Percentiles rank a stretch among this genome's conserved stretches.
These are phyloP conservation scores for Hydrocynus forskahlii DNA, from an alignment of 2,797 vertebrate species.

Conservation along the genomic window DNA sequence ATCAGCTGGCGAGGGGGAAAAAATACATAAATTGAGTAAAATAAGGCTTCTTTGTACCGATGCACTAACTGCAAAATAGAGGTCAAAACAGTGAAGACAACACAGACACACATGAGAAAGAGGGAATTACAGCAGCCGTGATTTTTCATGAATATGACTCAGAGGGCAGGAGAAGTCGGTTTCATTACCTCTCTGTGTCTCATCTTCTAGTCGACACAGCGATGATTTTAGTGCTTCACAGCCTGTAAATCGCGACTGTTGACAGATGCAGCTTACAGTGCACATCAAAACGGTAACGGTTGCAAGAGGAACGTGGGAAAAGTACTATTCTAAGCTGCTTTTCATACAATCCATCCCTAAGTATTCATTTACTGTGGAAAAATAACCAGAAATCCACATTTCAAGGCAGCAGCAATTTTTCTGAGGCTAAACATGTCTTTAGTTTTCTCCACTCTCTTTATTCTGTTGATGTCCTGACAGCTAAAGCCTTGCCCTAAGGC, in stretches of 20 bases:
- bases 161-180: not conserved
- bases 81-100: not conserved
- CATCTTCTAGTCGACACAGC: slow-evolving; percentile 4
- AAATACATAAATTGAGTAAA: not conserved
- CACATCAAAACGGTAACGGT: not conserved
- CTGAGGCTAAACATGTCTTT: slow-evolving; percentile 5
- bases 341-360: not conserved
- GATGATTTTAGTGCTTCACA: slow-evolving; percentile 5
- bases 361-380: not conserved
- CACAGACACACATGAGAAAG: not conserved
- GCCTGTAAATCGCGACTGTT: slow-evolving; percentile 1
- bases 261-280: not conserved
- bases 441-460: slow-evolving; percentile 5
- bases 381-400: not conserved
- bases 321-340: not conserved
- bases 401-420: not conserved
- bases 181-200: slow-evolving; percentile 9
- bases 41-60: not conserved
- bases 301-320: not conserved
- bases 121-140: not conserved
- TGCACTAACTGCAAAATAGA: not conserved
- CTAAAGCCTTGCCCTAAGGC: slow-evolving; percentile 3
- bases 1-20: not conserved
- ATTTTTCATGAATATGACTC: not conserved
- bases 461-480: slow-evolving; percentile 12